phyloP scores from a whole-genome alignment of 2,888 invertebrate species.

The Dicyrtomina minuta region DNA sequence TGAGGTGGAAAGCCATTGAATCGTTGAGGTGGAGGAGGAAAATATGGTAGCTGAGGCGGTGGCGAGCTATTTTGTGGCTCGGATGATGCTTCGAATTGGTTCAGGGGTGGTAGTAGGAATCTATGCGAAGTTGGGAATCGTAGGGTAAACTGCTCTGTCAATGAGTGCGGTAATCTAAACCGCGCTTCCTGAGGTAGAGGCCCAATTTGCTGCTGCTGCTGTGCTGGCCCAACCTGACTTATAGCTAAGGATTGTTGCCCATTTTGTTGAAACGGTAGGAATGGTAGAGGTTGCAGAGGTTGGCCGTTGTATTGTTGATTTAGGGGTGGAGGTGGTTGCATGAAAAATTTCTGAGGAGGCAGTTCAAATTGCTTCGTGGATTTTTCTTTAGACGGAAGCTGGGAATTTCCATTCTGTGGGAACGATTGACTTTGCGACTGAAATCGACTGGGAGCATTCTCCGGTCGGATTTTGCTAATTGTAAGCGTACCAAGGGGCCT shows the following conservation, averaged over 20 bases:
- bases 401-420: too few relatives aligned
- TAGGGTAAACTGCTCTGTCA: too few relatives aligned
- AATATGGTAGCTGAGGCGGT: neutral
- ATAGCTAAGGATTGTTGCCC: neutral
- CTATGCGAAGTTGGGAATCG: too few relatives aligned
- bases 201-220: conserved; percentile 12
- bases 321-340: conserved; percentile 2
- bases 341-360: neutral
- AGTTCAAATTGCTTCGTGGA: too few relatives aligned
- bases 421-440: neutral
- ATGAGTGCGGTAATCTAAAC: neutral
- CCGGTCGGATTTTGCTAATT: conserved; percentile 31
- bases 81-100: too few relatives aligned
- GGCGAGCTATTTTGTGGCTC: neutral
- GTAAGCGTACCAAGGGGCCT: conserved; percentile 24
- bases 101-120: too few relatives aligned
- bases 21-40: too few relatives aligned
- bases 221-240: neutral
- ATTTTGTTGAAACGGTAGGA: neutral
- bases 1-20: too few relatives aligned
- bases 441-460: conserved; percentile 11
- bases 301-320: neutral
- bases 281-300: neutral
- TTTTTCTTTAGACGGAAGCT: too few relatives aligned
- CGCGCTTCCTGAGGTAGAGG: neutral